Evolutionary conservation across 2,888 invertebrate species (phyloP), one percentile per base, ranked within the genome.

Genomic region (Apeira syringaria): DNA sequence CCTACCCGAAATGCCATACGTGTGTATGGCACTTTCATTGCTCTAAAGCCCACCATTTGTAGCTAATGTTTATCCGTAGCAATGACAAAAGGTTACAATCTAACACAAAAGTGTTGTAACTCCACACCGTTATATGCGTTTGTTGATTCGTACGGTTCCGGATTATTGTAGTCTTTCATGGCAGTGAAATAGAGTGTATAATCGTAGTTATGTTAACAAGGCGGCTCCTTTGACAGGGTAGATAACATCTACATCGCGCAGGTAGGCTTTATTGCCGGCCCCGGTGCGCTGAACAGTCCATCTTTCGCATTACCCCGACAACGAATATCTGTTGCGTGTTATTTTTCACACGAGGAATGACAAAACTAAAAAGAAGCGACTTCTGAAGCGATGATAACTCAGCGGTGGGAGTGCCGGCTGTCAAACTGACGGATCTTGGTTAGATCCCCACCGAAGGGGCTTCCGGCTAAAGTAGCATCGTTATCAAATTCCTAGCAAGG

Each of bases 221-320:
- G 61, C 86, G 87, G 87, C 80, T 79, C 74, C 83, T 88, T 88
- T 88, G 87, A 84, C 76, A 71, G 78, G 61, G 56, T 48, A 85
- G 87, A 87, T 87, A 87, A 82, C 76, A 87, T 87, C 87, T 85
- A 81, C 77, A 75, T 74, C 68, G 75, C 68, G 78, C 87, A 87
- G 88, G 88, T 88, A 88, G 80, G 79, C 76, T 80, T 84, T 85
- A 84, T 83, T 76, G 70, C 74, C 60, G 53, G 63, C 69, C 68
- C 72, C 52, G 20, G 4, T 20, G 20, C 61, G 58, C 60, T 35
- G 45, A 33, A 45, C 39, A 29, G 38, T 17, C 59, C 56, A 58
- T 47, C 55, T 56, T 46, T 60, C 59, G 58, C 66, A 56, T 61
- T 60, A 55, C 54, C 46, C 61, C 62, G 62, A 58, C 68, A 60